Conservation (phyloP, 2,888 invertebrate genomes). For the Amphipyra berbera region DNA sequence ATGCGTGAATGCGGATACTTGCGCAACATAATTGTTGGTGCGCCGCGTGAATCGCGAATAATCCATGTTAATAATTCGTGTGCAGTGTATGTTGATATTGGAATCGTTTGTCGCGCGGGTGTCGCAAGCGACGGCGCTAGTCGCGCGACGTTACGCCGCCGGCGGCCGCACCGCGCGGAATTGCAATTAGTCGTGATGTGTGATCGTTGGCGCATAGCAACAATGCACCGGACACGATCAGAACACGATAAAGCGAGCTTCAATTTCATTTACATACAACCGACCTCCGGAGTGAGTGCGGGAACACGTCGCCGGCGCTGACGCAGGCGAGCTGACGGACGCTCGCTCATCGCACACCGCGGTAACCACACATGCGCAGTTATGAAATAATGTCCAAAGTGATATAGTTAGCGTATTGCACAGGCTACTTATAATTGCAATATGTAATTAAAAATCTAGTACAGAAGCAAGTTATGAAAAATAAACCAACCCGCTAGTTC, state of each 20-base stretch:
- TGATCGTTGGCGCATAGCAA: conserved; percentile 60
- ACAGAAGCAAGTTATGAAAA: conserved; percentile 42
- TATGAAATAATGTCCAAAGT: conserved; percentile 39
- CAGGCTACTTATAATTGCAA: conserved; percentile 36
- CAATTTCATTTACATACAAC: conserved; percentile 55
- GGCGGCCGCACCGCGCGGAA: conserved; percentile 41
- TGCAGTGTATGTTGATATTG: conserved; percentile 30
- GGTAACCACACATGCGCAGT: conserved; percentile 27
- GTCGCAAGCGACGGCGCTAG: conserved; percentile 61
- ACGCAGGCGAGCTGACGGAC: conserved; percentile 2
- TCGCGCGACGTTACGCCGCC: conserved; percentile 41
- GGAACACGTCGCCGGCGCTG: conserved; percentile 10
- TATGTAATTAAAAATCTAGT: conserved; percentile 53
- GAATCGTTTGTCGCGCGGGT: conserved; percentile 41
- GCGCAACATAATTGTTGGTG: conserved; percentile 77
- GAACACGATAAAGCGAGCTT: conserved; percentile 51
- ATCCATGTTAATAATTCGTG: conserved; percentile 57
- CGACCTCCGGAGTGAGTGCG: conserved; percentile 40
- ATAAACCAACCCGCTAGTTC: conserved; percentile 19
- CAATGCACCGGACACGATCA: conserved; percentile 61
- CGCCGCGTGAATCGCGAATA: conserved; percentile 73
- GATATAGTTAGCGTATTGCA: conserved; percentile 50
- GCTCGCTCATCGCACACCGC: neutral
- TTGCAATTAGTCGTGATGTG: conserved; percentile 57
- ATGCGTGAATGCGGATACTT: conserved; percentile 69